A percentile compares a stretch with the other conserved stretches of the same genome.
Evolutionary conservation across 2,797 vertebrate genomes (phyloP).

Genomic region (Caiman crocodilus): DNA sequence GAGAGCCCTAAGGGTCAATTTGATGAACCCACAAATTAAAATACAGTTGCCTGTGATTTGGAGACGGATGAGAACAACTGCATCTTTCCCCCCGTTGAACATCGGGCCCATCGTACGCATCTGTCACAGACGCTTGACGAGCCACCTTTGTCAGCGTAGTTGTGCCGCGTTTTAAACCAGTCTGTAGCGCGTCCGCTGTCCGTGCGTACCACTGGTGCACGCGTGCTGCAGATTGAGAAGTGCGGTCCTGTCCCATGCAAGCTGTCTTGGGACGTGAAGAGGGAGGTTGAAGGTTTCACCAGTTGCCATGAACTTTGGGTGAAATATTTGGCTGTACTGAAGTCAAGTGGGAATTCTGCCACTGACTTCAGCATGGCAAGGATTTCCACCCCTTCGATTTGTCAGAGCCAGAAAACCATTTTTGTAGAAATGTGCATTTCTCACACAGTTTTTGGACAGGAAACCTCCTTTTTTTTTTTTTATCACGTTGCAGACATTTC

Average conservation of each 20-base stretch:
- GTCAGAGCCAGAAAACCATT: conserved; percentile 39
- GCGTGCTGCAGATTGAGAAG: conserved; percentile 11
- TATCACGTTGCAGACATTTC: not conserved
- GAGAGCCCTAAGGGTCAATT: too few relatives aligned
- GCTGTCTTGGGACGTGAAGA: conserved; percentile 1
- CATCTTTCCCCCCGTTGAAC: fast-evolving
- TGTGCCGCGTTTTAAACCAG: not conserved
- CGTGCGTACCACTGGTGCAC: not conserved
- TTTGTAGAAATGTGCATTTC: not conserved
- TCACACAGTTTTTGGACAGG: too few relatives aligned
- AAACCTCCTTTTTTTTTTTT: not conserved
- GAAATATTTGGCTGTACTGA: conserved; percentile 15
- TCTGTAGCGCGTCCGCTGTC: not conserved
- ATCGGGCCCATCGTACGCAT: fast-evolving
- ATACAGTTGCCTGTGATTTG: too few relatives aligned
- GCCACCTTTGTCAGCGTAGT: not conserved
- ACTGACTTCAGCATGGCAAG: not conserved
- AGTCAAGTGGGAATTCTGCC: not conserved
- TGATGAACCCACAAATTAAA: too few relatives aligned
- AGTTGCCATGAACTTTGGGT: not conserved
- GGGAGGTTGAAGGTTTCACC: not conserved
- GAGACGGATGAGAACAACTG: not conserved
- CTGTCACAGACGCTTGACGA: not conserved
- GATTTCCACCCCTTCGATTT: not conserved
- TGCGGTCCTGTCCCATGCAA: not conserved